Conservation (phyloP, 2,888 invertebrate genomes). For the Cheilosia scutellata region DNA sequence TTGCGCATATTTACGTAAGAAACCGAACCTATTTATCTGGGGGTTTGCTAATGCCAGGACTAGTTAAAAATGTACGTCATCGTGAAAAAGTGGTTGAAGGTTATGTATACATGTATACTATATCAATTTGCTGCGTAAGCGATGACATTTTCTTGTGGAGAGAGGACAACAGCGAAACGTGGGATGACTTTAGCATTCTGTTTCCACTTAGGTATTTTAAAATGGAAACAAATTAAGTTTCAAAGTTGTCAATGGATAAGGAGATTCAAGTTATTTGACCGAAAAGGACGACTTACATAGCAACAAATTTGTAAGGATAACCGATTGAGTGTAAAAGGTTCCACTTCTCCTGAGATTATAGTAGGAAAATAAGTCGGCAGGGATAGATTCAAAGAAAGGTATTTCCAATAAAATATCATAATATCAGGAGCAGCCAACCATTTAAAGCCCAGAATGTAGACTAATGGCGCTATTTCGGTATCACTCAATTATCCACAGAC, state of each 20-base stretch:
- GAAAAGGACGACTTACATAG: neutral
- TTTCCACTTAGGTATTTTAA: neutral
- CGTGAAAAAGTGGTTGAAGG: neutral
- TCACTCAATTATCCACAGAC: no score
- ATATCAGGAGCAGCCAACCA: no score
- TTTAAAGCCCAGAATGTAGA: no score
- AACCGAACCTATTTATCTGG: neutral
- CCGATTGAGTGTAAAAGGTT: neutral
- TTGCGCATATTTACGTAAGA: slow-evolving; percentile 49
- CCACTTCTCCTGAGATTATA: neutral
- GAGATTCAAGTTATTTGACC: neutral
- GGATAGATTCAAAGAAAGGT: no score
- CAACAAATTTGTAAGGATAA: neutral
- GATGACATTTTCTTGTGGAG: neutral
- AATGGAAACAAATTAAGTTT: no score
- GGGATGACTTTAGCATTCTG: slow-evolving; percentile 8
- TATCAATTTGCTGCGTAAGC: neutral
- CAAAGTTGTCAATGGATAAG: neutral
- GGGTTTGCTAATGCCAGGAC: slow-evolving; percentile 31
- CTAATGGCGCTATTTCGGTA: no score
- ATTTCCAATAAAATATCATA: no score
- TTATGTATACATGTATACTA: neutral
- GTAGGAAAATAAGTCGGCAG: neutral
- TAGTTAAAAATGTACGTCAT: slow-evolving; percentile 60
- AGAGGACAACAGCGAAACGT: no score